Evolutionary conservation across 2,888 invertebrate species (phyloP), one percentile per base, ranked within the genome.

Genomic region (Tillus elongatus): DNA sequence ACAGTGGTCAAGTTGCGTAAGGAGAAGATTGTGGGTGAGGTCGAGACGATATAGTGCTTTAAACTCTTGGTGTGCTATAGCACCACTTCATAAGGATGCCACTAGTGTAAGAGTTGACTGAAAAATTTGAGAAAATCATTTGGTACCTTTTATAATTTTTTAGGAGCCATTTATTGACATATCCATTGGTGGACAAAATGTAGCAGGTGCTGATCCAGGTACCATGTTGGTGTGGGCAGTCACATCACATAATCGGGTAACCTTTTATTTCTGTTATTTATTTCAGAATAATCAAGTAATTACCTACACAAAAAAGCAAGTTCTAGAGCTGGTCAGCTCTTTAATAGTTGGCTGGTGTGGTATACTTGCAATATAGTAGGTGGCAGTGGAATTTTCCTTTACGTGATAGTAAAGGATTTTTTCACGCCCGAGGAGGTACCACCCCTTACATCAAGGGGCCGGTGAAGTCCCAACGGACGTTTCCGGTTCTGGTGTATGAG

Each of bases 121-220:
- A 19, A 19, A 19, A 19, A 19, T 19, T 19, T 8, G 6, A 19
- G 24, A 19, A 19, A 19, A 19, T 19, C 24, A 8, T 6, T n/a
- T 19, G 24, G n/a, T 19, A n/a, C n/a, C 6, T n/a, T 19, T 19
- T 19, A n/a, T 37, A 14, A 29, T 43, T 40, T 64, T 68, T 42
- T 47, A 83, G 72, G 92, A 93, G 61, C 92, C 92, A 3, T 92
- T 95, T 56, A 89, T 91, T 57, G 91, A 92, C 70, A 77, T 93
- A 31, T 75, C 83, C 41, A 81, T 91, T 49, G 91, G 92, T 19
- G 91, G 92, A 14, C 81, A 82, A 56, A 78, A 78, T 56, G 74
- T 90, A 47, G 81, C 87, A 33, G 85, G 85, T 56, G 82, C 82
- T 13, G 72, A 77, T 42, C 70, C 77, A 10, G 88, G 88, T 13